Conservation (phyloP, 1,140 invertebrate species). For the Trichoplusia ni region DNA sequence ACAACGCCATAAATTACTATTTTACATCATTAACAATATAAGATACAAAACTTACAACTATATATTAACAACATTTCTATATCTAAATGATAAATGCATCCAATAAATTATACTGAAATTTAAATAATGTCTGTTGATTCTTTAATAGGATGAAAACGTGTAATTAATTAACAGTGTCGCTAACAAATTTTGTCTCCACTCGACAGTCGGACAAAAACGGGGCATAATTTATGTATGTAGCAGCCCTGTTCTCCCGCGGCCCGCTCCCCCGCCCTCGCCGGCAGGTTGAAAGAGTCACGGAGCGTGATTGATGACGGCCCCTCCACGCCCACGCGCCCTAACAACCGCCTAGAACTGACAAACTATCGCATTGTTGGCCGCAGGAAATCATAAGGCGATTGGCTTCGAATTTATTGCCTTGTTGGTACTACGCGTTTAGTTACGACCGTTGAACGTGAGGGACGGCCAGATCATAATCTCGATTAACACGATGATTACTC, state of each 20-base stretch:
- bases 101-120: slow-evolving; percentile 31
- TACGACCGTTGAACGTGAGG: slow-evolving; percentile 28
- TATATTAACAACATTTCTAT: slow-evolving; percentile 20
- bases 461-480: slow-evolving; percentile 34
- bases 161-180: slow-evolving; percentile 74
- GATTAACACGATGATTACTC: slow-evolving; percentile 21
- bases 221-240: slow-evolving; percentile 67
- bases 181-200: slow-evolving; percentile 71
- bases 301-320: slow-evolving; percentile 76
- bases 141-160: slow-evolving; percentile 47
- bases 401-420: slow-evolving; percentile 57
- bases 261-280: slow-evolving; percentile 48
- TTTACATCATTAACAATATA: slow-evolving; percentile 8
- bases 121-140: slow-evolving; percentile 34
- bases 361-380: slow-evolving; percentile 64
- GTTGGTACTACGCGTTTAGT: slow-evolving; percentile 38
- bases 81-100: slow-evolving; percentile 17
- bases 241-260: slow-evolving; percentile 48
- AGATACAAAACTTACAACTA: slow-evolving; percentile 20
- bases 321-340: slow-evolving; percentile 61
- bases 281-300: slow-evolving; percentile 81
- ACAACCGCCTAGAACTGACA: slow-evolving; percentile 70
- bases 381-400: slow-evolving; percentile 63
- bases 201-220: slow-evolving; percentile 68
- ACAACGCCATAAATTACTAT: slow-evolving; percentile 12